A percentile compares a stretch with the other conserved stretches of the same genome.
Conservation (phyloP, 2,113 vertebrate species). For the Carlito syrichta region DNA sequence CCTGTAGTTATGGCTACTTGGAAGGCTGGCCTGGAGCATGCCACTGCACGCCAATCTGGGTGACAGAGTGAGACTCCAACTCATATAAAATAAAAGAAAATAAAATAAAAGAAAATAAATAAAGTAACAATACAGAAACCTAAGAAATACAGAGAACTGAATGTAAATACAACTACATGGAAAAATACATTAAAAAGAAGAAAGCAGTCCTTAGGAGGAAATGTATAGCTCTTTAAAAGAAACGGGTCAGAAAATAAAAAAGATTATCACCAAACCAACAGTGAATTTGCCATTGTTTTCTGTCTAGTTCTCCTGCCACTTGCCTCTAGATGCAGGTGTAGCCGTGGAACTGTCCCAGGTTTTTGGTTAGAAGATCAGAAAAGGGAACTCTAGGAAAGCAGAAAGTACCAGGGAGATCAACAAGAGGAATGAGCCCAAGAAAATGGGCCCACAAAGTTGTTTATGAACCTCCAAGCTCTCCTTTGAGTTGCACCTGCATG, state of each 20-base stretch:
- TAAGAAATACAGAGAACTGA: neutral
- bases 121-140: neutral
- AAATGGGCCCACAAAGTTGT: neutral
- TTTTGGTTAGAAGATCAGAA: neutral
- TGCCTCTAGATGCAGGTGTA: neutral
- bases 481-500: neutral
- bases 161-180: neutral
- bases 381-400: neutral
- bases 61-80: too few species aligned
- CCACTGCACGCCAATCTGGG: too few species aligned
- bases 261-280: neutral
- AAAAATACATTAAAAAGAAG: neutral
- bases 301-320: neutral
- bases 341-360: neutral
- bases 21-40: too few species aligned
- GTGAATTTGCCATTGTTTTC: neutral
- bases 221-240: neutral
- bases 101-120: neutral
- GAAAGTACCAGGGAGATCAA: neutral
- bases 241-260: neutral
- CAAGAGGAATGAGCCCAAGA: neutral
- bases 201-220: neutral
- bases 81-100: too few species aligned
- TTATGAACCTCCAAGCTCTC: neutral
- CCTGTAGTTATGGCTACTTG: too few species aligned